Base-by-base conservation (phyloP, 2,797 vertebrate species). In the Kryptopterus vitreolus region DNA sequence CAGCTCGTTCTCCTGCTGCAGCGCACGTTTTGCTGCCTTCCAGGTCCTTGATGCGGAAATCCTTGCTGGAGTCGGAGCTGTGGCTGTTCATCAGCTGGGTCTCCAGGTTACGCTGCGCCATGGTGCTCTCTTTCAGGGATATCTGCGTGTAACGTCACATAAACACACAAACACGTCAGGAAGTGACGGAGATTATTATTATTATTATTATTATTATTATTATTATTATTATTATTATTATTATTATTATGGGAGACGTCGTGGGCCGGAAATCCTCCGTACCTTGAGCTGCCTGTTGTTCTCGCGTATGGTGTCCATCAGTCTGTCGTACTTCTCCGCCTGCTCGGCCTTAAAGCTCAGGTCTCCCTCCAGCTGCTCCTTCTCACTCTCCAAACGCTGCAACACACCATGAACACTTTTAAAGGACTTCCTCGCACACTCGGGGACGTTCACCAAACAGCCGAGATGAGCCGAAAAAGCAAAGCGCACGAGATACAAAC, bases 281-380 rank as follows among this genome's bases (percentile, higher is more conserved):
- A 98, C 98, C 95, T 98, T 97, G 61, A 98, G 95, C 85, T 96
- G 95, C 13, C 92, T 91, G 88, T 97, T 98, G 88, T 96, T 97
- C 69, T 97, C 96, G 24, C 97, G 86, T 33, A 98, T 89, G 0
- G 93, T 91, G 77, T 94, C 92, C 90, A 98, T 57, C 35, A 99
- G 92, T 9, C 87, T 83, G 91, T 98, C 96, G 1, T 98, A 98
- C 85, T 98, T 95, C 78, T 87, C 89, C 0, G 96, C 93, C 91
- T 99, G 97, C 75, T 93, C 93, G 0, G 93, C 93, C 88, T 97
- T 98, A 87, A 97, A 99, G 84, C 90, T 90, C 90, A 98, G 87
- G 43, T 98, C 95, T 87, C 94, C 94, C 89, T 96, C 95, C 83
- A 98, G 90, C 18, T 90, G 84, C 75, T 94, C 89, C 75, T 95